Conservation (phyloP, 2,888 invertebrate species). For the Heteromyza rotundicornis region DNA sequence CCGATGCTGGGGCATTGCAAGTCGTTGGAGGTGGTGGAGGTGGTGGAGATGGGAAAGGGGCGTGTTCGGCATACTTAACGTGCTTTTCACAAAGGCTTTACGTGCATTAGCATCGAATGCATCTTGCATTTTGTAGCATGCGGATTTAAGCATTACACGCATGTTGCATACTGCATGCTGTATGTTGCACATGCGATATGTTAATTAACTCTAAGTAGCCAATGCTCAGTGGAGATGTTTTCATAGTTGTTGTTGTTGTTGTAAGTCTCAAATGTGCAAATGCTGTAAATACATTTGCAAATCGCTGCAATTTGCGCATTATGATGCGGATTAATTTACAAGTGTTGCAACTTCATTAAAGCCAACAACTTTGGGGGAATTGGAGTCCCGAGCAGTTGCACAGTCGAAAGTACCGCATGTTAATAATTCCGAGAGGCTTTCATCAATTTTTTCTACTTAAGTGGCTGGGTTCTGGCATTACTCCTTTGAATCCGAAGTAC, state of each 20-base stretch:
- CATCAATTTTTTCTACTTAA: too few relatives aligned
- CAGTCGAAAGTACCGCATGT: too few relatives aligned
- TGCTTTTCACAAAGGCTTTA: too few relatives aligned
- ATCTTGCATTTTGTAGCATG: neutral
- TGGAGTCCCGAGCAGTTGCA: too few relatives aligned
- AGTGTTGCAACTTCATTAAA: neutral
- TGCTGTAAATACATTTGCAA: conserved; percentile 10
- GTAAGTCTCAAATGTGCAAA: conserved; percentile 6
- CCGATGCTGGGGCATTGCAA: neutral
- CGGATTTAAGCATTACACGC: neutral
- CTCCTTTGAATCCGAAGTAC: too few relatives aligned
- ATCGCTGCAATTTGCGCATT: neutral
- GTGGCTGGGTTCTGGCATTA: too few relatives aligned
- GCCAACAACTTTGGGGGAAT: too few relatives aligned
- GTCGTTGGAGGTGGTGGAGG: neutral
- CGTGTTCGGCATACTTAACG: too few relatives aligned
- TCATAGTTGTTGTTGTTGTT: neutral
- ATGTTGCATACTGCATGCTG: too few relatives aligned
- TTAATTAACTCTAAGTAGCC: conserved; percentile 44
- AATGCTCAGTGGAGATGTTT: neutral
- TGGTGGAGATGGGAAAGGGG: neutral
- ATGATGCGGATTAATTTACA: neutral
- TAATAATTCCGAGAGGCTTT: too few relatives aligned
- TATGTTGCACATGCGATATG: conserved; percentile 34
- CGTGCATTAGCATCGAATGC: neutral